Percentiles rank a stretch among this genome's conserved stretches.
Evolutionary conservation across 2,113 vertebrate genomes (phyloP).

Genomic region (Hyla sarda): DNA sequence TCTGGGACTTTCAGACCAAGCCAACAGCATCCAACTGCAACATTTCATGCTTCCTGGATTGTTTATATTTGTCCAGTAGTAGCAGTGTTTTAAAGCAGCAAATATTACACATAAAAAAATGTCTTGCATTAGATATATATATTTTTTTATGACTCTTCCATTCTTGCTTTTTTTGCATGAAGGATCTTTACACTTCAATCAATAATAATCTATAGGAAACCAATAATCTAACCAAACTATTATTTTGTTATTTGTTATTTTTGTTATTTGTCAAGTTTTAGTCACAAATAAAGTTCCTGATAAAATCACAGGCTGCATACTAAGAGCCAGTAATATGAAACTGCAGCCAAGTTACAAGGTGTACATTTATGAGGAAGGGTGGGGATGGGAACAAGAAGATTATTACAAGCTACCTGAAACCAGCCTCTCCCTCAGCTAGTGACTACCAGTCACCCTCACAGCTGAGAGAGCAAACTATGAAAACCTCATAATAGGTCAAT

Average conservation of each 20-base stretch:
- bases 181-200: neutral
- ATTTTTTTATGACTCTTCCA: neutral
- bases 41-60: too few species aligned
- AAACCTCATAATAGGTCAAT: neutral
- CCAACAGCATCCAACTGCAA: too few species aligned
- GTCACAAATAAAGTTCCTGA: conserved; percentile 7
- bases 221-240: too few species aligned
- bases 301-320: neutral
- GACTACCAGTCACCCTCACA: neutral
- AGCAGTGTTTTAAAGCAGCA: too few species aligned
- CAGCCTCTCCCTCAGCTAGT: conserved; percentile 1
- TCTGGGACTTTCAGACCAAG: too few species aligned
- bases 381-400: conserved; percentile 39
- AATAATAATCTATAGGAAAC: neutral
- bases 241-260: neutral
- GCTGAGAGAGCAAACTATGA: neutral
- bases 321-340: neutral
- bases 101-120: too few species aligned
- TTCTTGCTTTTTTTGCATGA: neutral
- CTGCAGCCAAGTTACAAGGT: conserved; percentile 32
- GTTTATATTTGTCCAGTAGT: too few species aligned
- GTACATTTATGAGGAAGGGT: conserved; percentile 47
- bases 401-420: conserved; percentile 2
- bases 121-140: too few species aligned
- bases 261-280: neutral